These are phyloP conservation scores for Lutraria rhynchaena DNA, from an alignment of 1,140 invertebrate species.

Conservation along the genomic window DNA sequence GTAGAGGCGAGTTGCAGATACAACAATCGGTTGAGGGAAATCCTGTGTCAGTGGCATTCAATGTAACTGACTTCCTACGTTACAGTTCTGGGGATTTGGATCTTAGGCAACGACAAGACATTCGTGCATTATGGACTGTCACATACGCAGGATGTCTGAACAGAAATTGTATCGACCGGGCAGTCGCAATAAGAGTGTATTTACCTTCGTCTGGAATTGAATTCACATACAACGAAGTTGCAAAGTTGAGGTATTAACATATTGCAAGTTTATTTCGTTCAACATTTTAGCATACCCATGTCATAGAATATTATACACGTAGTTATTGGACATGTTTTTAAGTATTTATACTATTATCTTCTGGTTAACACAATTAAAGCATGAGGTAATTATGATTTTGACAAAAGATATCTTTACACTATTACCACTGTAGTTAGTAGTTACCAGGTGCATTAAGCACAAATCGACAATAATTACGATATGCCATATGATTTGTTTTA, in stretches of 20 bases:
- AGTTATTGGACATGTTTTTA: too few relatives aligned
- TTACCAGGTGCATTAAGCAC: too few relatives aligned
- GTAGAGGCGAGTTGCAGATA: slow-evolving; percentile 36
- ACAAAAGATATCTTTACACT: too few relatives aligned
- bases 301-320: too few relatives aligned
- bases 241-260: slow-evolving; percentile 67
- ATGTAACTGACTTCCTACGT: slow-evolving; percentile 43
- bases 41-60: slow-evolving; percentile 18
- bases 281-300: too few relatives aligned
- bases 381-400: too few relatives aligned
- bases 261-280: too few relatives aligned
- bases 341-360: too few relatives aligned
- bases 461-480: too few relatives aligned
- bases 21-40: slow-evolving; percentile 14
- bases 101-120: slow-evolving; percentile 1
- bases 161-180: slow-evolving; percentile 34
- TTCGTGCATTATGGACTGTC: slow-evolving; percentile 53
- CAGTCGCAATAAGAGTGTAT: slow-evolving; percentile 59
- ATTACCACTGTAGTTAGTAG: too few relatives aligned
- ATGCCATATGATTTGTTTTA: too few relatives aligned
- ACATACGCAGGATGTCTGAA: slow-evolving; percentile 33
- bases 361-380: too few relatives aligned
- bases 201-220: slow-evolving; percentile 40
- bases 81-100: slow-evolving; percentile 29
- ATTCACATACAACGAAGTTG: slow-evolving; percentile 61